Evolutionary conservation across 1,140 invertebrate species (phyloP), one percentile per base, ranked within the genome.

Genomic region (Polypedilum pembai): DNA sequence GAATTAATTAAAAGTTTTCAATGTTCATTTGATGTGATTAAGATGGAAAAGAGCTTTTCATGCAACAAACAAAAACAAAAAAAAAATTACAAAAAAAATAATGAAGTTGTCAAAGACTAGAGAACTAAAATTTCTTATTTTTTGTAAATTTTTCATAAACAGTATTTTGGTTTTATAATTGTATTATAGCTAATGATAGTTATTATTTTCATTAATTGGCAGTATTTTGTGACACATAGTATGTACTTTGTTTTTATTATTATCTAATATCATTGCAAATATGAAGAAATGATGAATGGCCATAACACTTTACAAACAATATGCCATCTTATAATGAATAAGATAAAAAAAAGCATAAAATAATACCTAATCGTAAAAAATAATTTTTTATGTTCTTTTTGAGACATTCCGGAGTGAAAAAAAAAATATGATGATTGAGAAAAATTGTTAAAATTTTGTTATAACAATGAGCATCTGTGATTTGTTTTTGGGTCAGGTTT

Each of bases 1-100:
- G 79, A 89, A 90, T 77, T 90, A 69, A 69, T 69, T 69, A 21
- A 17, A 33, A 18, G 65, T 69, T 56, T 56, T 56, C 65, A 69
- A 69, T 69, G 65, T 69, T 69, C 45, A 56, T 56, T 69, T 18
- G 65, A 69, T 69, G 17, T 69, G 17, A 69, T 69, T 20, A 56
- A 56, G 45, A 56, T n/a, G 45, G 15, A 56, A 12, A 56, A 56
- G 45, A 56, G 45, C 45, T 56, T 56, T 33, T 56, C 45, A 56
- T 56, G 45, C 45, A 56, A 56, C 45, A 56, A n/a, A 56, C 12
- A 2, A 45, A 56, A 56, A 56, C 12, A 15, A 56, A 56, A 15
- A 4, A 7, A 56, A 56, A 56, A 56, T n/a, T 56, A 56, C 45
- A 56, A 56, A 56, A 56, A 45, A 56, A 56, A 45, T 12, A 45